Conservation (phyloP, 2,888 invertebrate species). For the Odontocolon sp. region DNA sequence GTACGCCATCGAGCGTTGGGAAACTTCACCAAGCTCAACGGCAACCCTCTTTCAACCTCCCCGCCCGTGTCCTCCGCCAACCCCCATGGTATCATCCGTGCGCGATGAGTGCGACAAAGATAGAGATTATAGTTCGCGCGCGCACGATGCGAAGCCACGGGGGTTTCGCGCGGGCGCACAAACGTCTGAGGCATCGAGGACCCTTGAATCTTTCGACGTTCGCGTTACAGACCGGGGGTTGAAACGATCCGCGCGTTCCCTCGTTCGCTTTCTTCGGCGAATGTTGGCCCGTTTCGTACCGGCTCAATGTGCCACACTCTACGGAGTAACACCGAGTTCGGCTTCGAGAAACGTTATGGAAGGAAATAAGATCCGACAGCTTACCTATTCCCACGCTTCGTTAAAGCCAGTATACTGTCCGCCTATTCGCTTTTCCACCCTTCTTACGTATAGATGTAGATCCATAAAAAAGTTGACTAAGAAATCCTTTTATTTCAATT, state of each 20-base stretch:
- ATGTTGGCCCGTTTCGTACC: background rate
- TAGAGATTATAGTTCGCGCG: conserved; percentile 37
- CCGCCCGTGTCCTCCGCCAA: conserved; percentile 24
- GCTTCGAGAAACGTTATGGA: conserved; percentile 39
- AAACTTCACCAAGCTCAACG: conserved; percentile 73
- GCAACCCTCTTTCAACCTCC: conserved; percentile 64
- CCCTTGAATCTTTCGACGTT: conserved; percentile 61
- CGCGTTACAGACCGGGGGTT: conserved; percentile 50
- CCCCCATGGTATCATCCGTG: conserved; percentile 40
- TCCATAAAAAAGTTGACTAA: background rate
- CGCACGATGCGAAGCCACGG: conserved; percentile 43
- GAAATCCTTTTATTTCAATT: background rate
- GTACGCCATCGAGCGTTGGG: conserved; percentile 78
- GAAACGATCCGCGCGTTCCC: conserved; percentile 21
- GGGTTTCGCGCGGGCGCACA: conserved; percentile 57
- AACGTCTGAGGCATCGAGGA: conserved; percentile 54
- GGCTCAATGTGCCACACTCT: background rate
- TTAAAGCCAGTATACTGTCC: conserved; percentile 14
- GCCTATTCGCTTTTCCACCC: background rate
- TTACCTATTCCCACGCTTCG: conserved; percentile 48
- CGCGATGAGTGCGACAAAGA: conserved; percentile 23
- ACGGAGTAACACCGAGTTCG: conserved; percentile 7
- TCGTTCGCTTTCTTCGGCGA: conserved; percentile 32
- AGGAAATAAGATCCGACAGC: conserved; percentile 51
- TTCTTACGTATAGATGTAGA: background rate